Conservation (phyloP, 2,797 vertebrate species). For the Myotis findleyi region DNA sequence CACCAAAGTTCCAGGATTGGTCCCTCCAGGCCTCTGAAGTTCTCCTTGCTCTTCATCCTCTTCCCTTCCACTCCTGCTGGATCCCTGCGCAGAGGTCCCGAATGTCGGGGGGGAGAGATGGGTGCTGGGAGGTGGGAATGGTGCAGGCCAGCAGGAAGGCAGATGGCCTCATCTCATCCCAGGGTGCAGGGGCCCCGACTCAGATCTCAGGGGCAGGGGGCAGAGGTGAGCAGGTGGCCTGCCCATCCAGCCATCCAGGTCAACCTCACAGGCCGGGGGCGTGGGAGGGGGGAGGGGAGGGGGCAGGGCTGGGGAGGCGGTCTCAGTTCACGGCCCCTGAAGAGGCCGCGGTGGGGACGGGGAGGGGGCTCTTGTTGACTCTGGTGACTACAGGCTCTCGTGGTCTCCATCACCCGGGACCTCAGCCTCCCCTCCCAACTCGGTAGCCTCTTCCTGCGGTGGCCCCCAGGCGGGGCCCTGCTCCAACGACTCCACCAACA, state of each 20-base stretch:
- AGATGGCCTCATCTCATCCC: background rate
- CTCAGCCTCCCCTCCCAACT: background rate
- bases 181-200: background rate
- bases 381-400: constrained; percentile 4
- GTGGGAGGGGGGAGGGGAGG: fast-evolving
- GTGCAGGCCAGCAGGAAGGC: background rate
- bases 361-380: background rate
- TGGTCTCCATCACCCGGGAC: constrained; percentile 83
- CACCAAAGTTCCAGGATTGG: background rate
- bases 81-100: background rate
- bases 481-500: constrained; percentile 63
- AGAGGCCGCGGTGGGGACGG: background rate
- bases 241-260: background rate
- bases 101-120: background rate
- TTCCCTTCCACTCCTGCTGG: background rate
- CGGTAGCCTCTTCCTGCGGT: background rate
- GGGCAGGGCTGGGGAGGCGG: background rate
- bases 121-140: background rate
- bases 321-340: background rate
- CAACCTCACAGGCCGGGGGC: background rate
- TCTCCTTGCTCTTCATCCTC: background rate
- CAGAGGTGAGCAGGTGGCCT: background rate
- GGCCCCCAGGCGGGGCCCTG: background rate
- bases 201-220: background rate
- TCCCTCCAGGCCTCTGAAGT: background rate